A percentile compares a stretch with the other conserved stretches of the same genome.
Evolutionary conservation across 2,888 invertebrate species (phyloP).

Genomic region (Carabus problematicus): DNA sequence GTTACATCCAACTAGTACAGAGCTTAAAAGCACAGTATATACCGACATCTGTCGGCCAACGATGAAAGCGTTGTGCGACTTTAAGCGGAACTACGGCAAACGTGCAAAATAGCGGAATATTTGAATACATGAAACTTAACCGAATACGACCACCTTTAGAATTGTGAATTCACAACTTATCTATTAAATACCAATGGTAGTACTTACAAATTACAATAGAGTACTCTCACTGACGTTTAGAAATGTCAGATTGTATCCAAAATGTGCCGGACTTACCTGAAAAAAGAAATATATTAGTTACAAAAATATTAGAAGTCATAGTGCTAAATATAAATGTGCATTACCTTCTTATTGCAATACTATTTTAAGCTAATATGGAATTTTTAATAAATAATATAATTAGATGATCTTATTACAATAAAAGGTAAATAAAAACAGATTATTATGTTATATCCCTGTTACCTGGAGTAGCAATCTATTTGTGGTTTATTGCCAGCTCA

Average conservation of each 20-base stretch:
- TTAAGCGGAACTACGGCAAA: conserved; percentile 10
- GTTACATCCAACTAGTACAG: conserved; percentile 23
- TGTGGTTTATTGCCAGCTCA: too few species aligned
- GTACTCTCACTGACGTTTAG: conserved; percentile 9
- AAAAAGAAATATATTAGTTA: conserved; percentile 6
- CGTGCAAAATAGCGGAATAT: conserved; percentile 24
- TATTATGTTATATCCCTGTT: too few species aligned
- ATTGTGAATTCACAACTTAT: neutral
- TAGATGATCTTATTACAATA: too few species aligned
- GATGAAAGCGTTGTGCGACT: conserved; percentile 16
- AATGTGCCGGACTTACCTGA: conserved; percentile 14
- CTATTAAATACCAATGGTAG: neutral
- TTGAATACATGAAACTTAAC: neutral
- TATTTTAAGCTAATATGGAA: too few species aligned
- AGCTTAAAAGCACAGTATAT: conserved; percentile 1
- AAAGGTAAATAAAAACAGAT: too few species aligned
- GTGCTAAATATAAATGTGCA: too few species aligned
- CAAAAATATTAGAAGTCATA: too few species aligned
- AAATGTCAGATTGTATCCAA: conserved; percentile 1
- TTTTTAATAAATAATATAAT: too few species aligned
- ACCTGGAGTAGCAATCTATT: too few species aligned
- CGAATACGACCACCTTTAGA: neutral
- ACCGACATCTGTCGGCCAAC: conserved; percentile 29
- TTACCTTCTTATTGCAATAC: too few species aligned
- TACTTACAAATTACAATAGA: conserved; percentile 18